Evolutionary conservation across 2,888 invertebrate genomes (phyloP).

Genomic region (Scelioninae gen. 1): DNA sequence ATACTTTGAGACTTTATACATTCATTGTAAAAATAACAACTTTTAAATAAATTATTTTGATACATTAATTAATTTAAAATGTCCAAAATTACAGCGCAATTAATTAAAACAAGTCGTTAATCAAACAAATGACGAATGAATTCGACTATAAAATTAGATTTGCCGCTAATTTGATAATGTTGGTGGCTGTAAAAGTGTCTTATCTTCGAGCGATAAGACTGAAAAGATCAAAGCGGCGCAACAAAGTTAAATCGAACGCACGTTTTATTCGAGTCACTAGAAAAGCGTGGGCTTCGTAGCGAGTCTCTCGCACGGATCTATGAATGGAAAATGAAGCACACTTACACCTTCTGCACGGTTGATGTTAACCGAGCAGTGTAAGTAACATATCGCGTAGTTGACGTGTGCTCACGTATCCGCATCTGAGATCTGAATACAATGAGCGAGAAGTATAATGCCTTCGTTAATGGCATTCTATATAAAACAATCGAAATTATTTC

Average conservation of each 20-base stretch:
- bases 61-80: not conserved
- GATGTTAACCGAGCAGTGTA: slow-evolving; percentile 38
- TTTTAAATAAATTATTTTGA: not conserved
- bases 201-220: slow-evolving; percentile 47
- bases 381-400: slow-evolving; percentile 65
- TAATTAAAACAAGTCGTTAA: slow-evolving; percentile 27
- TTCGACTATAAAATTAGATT: slow-evolving; percentile 50
- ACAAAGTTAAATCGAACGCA: slow-evolving; percentile 20
- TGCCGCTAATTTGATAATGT: slow-evolving; percentile 56
- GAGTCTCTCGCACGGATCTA: slow-evolving; percentile 73
- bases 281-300: slow-evolving; percentile 69
- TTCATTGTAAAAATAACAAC: not conserved
- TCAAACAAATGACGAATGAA: slow-evolving; percentile 30
- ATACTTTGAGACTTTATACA: no score
- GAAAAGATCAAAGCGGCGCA: slow-evolving; percentile 62
- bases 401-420: slow-evolving; percentile 67
- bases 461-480: slow-evolving; percentile 76
- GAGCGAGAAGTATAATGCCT: slow-evolving; percentile 77
- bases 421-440: slow-evolving; percentile 81
- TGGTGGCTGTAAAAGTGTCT: slow-evolving; percentile 30
- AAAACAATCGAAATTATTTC: slow-evolving; percentile 59
- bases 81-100: slow-evolving; percentile 11
- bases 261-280: slow-evolving; percentile 30
- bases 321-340: slow-evolving; percentile 80
- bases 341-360: slow-evolving; percentile 47